Base-by-base conservation (phyloP, 2,888 invertebrate genomes). In the Agriopis leucophaearia region DNA sequence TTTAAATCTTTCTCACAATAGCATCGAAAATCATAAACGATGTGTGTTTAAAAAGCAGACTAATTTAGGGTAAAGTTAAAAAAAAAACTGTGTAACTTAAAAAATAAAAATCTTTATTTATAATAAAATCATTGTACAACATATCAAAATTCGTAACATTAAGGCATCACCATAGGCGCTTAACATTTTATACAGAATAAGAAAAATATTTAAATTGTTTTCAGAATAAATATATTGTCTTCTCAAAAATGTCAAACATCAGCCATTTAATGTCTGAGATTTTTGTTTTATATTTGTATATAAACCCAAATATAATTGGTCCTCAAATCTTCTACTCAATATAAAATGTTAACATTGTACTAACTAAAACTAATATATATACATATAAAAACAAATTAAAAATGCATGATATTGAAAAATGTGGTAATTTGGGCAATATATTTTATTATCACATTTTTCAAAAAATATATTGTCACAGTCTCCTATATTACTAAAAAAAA, bases 181-280 rank as follows among this genome's bases (percentile, higher is more conserved):
- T 64, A 78, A 74, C 69, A 74, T 78, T 77, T 74, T 75, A 68
- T 78, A 70, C 68, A 69, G 54, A 63, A 70, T 73, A 76, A 63
- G 66, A 72, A 69, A 71, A 64, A 55, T 42, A 44, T 52, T 13
- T 36, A 8, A 8, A 8, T 42, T 55, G 10, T 44, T 12, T 16
- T 18, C 12, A 5, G 15, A 13, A 69, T 70, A 71, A 61, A 72
- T 57, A 62, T 47, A 27, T 27, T 27, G 5, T 66, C 55, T 75
- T 73, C 60, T 78, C 88, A 92, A 92, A 93, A 92, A 92, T 90
- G 85, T 92, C 93, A 88, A 88, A 83, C 86, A 87, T 90, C 93
- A 93, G 93, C 93, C 93, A 93, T 92, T 78, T 81, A 81, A 74
- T 79, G 84, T 84, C 86, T 88, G 90, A 93, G 88, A 92, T 92